Percentiles rank a stretch among this genome's conserved stretches.
Conservation (phyloP, 2,113 vertebrate genomes). For the Colaptes auratus region DNA sequence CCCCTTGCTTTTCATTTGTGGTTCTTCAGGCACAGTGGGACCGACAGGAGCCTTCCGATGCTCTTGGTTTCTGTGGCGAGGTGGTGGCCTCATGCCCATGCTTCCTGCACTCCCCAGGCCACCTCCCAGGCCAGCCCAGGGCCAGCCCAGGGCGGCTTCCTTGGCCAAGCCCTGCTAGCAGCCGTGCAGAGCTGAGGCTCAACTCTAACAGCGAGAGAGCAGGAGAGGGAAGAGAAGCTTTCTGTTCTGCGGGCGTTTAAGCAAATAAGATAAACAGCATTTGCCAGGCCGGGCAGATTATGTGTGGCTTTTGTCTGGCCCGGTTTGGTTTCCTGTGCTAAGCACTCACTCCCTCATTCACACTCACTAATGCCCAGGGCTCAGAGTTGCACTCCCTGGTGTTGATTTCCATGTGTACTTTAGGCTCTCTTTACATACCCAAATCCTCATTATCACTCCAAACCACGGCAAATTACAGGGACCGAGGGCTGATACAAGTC, state of each 20-base stretch:
- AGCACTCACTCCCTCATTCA: constrained; percentile 26
- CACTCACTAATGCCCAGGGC: constrained; percentile 1
- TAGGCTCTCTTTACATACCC: constrained; percentile 42
- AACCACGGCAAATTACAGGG: constrained; percentile 12
- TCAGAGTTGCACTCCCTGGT: neutral
- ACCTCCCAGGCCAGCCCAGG: neutral
- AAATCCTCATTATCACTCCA: constrained; percentile 53
- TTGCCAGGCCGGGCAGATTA: constrained; percentile 46
- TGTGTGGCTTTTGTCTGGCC: constrained; percentile 29
- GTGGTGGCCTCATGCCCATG: neutral
- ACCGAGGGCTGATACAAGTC: constrained; percentile 1
- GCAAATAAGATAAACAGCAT: constrained; percentile 48
- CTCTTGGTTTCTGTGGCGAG: neutral
- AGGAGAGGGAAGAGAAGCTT: constrained; percentile 22
- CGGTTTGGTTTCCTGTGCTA: constrained; percentile 12
- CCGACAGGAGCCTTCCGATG: neutral
- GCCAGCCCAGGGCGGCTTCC: neutral
- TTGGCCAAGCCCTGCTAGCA: neutral
- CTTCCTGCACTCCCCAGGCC: neutral
- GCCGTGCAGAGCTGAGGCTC: neutral
- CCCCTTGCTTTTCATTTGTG: neutral
- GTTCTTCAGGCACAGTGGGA: neutral
- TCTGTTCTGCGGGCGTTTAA: constrained; percentile 41
- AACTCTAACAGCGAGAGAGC: neutral
- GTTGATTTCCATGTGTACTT: constrained; percentile 35